Percentiles rank a stretch among this genome's conserved stretches.
Conservation (phyloP, 2,797 vertebrate genomes). For the Clarias fuscus region DNA sequence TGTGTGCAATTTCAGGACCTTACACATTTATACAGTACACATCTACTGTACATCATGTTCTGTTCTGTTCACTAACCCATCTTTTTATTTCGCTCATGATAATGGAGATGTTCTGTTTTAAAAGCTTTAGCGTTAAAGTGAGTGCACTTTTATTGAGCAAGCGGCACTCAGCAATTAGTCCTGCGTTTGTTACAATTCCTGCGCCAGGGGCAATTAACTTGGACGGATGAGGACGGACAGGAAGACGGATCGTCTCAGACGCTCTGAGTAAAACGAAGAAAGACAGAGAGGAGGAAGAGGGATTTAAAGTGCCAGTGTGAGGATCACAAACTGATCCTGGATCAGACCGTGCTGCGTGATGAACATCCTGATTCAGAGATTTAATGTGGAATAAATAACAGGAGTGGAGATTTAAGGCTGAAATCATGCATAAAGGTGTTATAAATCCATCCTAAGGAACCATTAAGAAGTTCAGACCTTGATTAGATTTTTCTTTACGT, state of each 20-base stretch:
- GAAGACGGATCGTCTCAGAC: slow-evolving; percentile 6
- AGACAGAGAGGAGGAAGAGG: not conserved
- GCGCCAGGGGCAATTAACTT: slow-evolving; percentile 2
- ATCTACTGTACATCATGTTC: not conserved
- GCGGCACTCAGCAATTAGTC: slow-evolving; percentile 27
- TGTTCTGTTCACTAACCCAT: not conserved
- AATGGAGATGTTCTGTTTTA: not conserved
- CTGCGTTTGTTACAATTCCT: not conserved
- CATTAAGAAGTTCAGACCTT: not conserved
- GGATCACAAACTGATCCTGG: slow-evolving; percentile 25
- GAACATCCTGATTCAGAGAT: slow-evolving; percentile 4
- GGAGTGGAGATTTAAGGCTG: not conserved
- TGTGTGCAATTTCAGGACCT: not conserved
- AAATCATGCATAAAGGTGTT: not conserved
- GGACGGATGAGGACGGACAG: slow-evolving; percentile 5
- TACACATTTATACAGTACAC: not conserved
- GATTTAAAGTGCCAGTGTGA: slow-evolving; percentile 18
- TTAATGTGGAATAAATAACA: not conserved
- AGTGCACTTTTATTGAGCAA: slow-evolving; percentile 3
- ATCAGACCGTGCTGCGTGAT: slow-evolving; percentile 11
- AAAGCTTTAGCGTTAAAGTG: not conserved
- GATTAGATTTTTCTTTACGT: not conserved
- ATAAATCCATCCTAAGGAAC: not conserved
- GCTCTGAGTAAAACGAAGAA: not conserved
- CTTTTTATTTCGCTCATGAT: not conserved